phyloP scores from a whole-genome alignment of 2,888 invertebrate genomes.

The Drosophila robusta region DNA sequence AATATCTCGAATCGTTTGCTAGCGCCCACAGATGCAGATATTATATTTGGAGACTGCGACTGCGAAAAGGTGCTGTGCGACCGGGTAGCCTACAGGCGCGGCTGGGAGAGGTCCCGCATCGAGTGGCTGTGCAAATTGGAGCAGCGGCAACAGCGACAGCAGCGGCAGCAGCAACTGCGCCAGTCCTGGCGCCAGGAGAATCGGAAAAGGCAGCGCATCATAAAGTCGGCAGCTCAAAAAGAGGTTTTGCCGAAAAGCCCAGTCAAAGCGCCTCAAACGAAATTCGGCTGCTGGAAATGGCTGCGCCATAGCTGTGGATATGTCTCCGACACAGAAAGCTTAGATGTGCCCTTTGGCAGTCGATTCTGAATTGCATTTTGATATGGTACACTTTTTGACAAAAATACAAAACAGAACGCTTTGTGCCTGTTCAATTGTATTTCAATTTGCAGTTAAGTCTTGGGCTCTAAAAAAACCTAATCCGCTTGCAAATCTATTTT shows the following conservation, averaged over 20 bases:
- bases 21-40: conserved; percentile 66
- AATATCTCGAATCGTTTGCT: not conserved
- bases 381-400: conserved; percentile 1
- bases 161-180: conserved; percentile 20
- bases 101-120: conserved; percentile 73
- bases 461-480: not conserved
- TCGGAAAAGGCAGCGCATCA: not conserved
- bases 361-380: not conserved
- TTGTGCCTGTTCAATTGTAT: not conserved
- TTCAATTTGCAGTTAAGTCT: not conserved
- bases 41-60: conserved; percentile 67
- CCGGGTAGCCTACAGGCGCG: not conserved
- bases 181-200: conserved; percentile 1
- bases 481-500: too few species aligned
- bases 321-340: conserved; percentile 25
- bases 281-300: conserved; percentile 42
- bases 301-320: conserved; percentile 35
- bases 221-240: not conserved
- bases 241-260: not conserved
- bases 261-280: not conserved
- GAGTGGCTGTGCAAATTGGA: conserved; percentile 74
- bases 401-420: not conserved
- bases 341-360: conserved; percentile 17
- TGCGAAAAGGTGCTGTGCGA: conserved; percentile 19
- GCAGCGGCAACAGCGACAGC: conserved; percentile 5